These are phyloP conservation scores for Hylyphantes graminicola DNA, from an alignment of 1,140 invertebrate genomes.

Conservation along the genomic window DNA sequence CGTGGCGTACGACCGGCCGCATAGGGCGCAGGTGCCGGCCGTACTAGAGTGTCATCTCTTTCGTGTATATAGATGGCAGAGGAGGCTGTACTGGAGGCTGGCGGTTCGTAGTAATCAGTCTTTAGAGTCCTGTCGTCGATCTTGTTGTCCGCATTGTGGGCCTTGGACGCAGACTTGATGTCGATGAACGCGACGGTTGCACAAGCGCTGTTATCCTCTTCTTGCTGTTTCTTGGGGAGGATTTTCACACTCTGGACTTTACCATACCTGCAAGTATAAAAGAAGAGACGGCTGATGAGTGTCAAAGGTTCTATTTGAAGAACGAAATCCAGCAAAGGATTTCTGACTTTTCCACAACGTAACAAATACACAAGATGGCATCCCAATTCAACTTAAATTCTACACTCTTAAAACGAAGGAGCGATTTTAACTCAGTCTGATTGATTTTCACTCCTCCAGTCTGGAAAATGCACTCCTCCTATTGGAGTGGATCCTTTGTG, in stretches of 20 bases:
- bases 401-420: no score
- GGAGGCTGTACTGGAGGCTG: slow-evolving; percentile 72
- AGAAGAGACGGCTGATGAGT: not conserved
- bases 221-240: slow-evolving; percentile 71
- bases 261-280: slow-evolving; percentile 83
- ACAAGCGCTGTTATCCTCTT: slow-evolving; percentile 72
- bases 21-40: slow-evolving; percentile 46
- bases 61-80: slow-evolving; percentile 64
- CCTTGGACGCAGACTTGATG: slow-evolving; percentile 94
- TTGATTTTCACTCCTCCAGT: no score
- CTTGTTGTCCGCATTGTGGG: slow-evolving; percentile 88
- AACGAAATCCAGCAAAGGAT: no score
- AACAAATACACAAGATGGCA: no score
- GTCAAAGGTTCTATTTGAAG: not conserved
- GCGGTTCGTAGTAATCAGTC: slow-evolving; percentile 93
- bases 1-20: slow-evolving; percentile 50
- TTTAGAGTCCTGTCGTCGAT: slow-evolving; percentile 85
- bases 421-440: no score
- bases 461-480: no score
- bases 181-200: slow-evolving; percentile 96
- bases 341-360: no score
- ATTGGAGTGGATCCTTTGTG: no score
- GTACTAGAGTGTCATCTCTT: slow-evolving; percentile 61
- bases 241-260: slow-evolving; percentile 96
- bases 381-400: no score